Base-by-base conservation (phyloP, 2,888 invertebrate species). In the Lasioglossum vierecki region DNA sequence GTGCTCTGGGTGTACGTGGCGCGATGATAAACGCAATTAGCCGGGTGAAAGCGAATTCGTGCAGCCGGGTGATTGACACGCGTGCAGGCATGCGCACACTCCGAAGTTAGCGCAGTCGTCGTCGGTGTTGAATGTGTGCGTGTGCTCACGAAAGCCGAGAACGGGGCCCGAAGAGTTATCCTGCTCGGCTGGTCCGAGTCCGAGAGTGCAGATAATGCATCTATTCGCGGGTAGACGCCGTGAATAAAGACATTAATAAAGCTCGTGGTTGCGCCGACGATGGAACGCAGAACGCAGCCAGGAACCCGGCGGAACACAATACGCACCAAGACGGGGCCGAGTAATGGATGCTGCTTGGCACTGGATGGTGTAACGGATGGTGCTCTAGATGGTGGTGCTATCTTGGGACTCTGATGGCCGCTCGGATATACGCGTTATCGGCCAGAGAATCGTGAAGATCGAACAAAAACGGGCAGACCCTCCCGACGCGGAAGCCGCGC, bases 241-340 rank as follows among this genome's bases (percentile, higher is more conserved):
- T 76, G 88, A 90, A 92, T 92, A 92, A 91, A 92, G 93, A 92
- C 93, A 92, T 92, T 92, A 92, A 92, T 92, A 92, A 92, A 89
- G 87, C 75, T 57, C 80, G 57, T 79, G 88, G 90, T 88, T 53
- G 53, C 53, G 91, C 84, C 88, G 88, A 80, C 87, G 88, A 80
- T 75, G 79, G 80, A 85, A 85, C 78, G 87, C 76, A 75, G 83
- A 84, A 80, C 80, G 83, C 71, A 80, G 84, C 80, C 71, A 82
- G 86, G 80, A 79, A 89, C 83, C 83, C n/a, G 85, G 13, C 82
- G 86, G 88, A 91, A 89, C 72, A 91, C 91, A 91, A 91, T 91
- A 88, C 91, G 87, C 87, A 85, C 80, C 63, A 74, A 75, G 88
- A 80, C 79, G 68, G 81, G 78, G 39, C 26, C 76, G 80, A 82